Conservation (phyloP, 2,113 vertebrate species). For the Rhodinocichla rosea region DNA sequence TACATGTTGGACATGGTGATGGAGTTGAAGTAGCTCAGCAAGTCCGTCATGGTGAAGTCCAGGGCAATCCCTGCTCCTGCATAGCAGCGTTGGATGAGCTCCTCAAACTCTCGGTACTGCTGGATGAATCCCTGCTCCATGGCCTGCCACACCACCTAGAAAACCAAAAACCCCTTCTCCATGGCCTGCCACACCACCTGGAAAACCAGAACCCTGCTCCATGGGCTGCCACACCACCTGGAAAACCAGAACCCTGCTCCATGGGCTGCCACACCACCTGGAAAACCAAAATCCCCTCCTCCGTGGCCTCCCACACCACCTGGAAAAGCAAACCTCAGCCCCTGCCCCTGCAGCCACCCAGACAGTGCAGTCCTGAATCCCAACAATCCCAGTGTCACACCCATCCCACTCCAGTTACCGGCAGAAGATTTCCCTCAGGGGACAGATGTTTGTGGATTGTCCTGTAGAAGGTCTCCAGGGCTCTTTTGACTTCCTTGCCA, state of each 20-base stretch:
- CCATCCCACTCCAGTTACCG: neutral
- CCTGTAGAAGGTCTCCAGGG: conserved; percentile 48
- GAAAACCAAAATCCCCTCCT: neutral
- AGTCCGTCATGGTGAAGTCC: conserved; percentile 38
- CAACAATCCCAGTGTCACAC: too few species aligned
- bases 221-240: conserved; percentile 26
- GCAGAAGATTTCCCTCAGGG: conserved; percentile 43
- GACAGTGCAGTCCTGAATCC: neutral
- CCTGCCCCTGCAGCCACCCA: neutral
- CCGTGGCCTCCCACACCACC: too few species aligned
- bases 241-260: neutral
- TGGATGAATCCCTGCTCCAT: neutral
- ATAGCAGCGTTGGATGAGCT: conserved; percentile 29
- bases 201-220: neutral
- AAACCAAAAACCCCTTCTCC: neutral
- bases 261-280: too few species aligned
- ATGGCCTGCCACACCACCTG: too few species aligned
- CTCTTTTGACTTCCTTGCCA: conserved; percentile 42
- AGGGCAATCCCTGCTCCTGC: conserved; percentile 33
- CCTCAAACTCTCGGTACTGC: conserved; percentile 30
- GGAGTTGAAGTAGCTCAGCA: conserved; percentile 54
- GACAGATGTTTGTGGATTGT: conserved; percentile 40
- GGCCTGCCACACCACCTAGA: neutral
- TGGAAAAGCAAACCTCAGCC: neutral
- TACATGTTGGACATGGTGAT: neutral